Conservation (phyloP, 92 coral and sea anemone genomes). For the Palythoa heliodiscus region DNA sequence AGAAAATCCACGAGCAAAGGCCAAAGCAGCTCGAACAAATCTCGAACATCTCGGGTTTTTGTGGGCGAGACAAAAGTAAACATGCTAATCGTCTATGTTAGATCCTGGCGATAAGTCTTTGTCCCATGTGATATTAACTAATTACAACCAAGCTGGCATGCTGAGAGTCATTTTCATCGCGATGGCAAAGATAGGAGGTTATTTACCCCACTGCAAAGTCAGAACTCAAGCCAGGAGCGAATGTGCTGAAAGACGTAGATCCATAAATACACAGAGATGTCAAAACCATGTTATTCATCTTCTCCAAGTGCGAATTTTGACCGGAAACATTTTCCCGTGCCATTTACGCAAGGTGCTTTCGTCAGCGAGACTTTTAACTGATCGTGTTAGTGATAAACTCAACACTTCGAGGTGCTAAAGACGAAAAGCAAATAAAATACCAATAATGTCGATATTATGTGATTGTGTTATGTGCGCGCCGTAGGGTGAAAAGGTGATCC, state of each 20-base stretch:
- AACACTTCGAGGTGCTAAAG: conserved; percentile 30
- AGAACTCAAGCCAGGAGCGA: not conserved
- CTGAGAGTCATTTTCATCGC: conserved; percentile 42
- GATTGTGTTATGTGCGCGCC: not conserved
- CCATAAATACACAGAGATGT: not conserved
- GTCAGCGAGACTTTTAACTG: conserved; percentile 24
- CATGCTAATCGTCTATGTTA: conserved; percentile 26
- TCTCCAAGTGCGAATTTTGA: conserved; percentile 1
- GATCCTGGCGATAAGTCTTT: conserved; percentile 36
- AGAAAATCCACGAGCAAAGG: conserved; percentile 9
- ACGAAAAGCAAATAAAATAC: not conserved
- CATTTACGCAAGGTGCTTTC: conserved; percentile 29
- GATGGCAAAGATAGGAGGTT: conserved; percentile 21
- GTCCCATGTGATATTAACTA: conserved; percentile 41
- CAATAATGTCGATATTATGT: not conserved
- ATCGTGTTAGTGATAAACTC: conserved; percentile 20
- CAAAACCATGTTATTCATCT: conserved; percentile 17
- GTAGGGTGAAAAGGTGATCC: not conserved
- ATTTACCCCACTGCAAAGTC: not conserved
- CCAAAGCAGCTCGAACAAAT: not conserved
- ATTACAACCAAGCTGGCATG: conserved; percentile 33
- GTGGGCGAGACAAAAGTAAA: conserved; percentile 30
- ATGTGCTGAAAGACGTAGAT: not conserved
- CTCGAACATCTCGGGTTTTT: conserved; percentile 14
- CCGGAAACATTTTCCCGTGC: conserved; percentile 37